phyloP scores from a whole-genome alignment of 2,888 invertebrate genomes.

The Athalia circularis region DNA sequence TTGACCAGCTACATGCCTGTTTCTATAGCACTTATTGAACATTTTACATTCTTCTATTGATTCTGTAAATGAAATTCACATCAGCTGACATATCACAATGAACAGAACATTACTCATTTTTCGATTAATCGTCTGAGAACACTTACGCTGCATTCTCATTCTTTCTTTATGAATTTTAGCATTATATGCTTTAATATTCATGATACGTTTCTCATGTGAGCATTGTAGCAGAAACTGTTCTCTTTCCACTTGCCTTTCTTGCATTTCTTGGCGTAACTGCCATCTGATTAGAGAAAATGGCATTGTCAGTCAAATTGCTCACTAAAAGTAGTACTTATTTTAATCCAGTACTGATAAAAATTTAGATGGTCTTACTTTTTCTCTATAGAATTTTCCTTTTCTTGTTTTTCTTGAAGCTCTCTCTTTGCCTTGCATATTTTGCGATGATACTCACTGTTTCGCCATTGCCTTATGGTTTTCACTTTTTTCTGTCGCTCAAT shows the following conservation, averaged over 20 bases:
- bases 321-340: no score
- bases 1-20: slow-evolving; percentile 49
- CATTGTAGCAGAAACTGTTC: slow-evolving; percentile 56
- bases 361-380: slow-evolving; percentile 55
- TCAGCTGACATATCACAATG: background rate
- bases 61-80: slow-evolving; percentile 49
- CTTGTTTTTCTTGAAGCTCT: slow-evolving; percentile 48
- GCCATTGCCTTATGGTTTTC: slow-evolving; percentile 55
- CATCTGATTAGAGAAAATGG: slow-evolving; percentile 58
- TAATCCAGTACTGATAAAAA: no score
- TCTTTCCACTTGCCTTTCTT: slow-evolving; percentile 58
- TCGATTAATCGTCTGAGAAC: background rate
- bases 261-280: slow-evolving; percentile 58
- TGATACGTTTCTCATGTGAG: slow-evolving; percentile 54
- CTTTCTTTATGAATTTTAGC: slow-evolving; percentile 59
- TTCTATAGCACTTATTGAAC: slow-evolving; percentile 57
- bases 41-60: slow-evolving; percentile 54
- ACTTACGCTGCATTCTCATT: slow-evolving; percentile 59
- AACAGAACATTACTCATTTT: slow-evolving; percentile 5
- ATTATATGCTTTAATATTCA: slow-evolving; percentile 62
- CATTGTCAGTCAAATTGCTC: background rate
- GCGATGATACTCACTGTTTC: slow-evolving; percentile 57
- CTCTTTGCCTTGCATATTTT: slow-evolving; percentile 54
- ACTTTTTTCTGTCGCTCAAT: slow-evolving; percentile 54
- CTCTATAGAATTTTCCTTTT: slow-evolving; percentile 54